phyloP scores from a whole-genome alignment of 2,888 invertebrate genomes.

The Sycophila texana region DNA sequence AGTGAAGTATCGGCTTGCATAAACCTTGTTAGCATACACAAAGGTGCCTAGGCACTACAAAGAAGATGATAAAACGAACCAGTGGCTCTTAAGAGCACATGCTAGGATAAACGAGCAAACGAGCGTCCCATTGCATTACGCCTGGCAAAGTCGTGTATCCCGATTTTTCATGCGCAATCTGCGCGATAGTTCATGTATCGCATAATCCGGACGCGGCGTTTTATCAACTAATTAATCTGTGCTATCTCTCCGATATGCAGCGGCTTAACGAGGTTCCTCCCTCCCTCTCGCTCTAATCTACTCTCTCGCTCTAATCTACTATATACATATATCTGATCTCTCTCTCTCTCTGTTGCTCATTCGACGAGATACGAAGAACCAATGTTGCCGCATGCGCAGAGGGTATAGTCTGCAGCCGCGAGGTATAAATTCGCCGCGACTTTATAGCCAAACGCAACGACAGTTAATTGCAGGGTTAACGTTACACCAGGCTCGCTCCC shows the following conservation, averaged over 20 bases:
- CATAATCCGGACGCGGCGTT: conserved; percentile 44
- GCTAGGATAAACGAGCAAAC: conserved; percentile 6
- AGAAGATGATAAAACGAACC: not conserved
- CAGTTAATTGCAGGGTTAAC: conserved; percentile 54
- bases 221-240: conserved; percentile 57
- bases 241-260: conserved; percentile 48
- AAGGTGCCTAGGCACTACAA: not conserved
- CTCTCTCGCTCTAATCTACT: too few relatives aligned
- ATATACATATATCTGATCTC: too few relatives aligned
- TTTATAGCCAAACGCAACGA: conserved; percentile 55
- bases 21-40: too few relatives aligned
- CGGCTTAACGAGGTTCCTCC: conserved; percentile 50
- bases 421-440: conserved; percentile 54
- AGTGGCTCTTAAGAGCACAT: not conserved
- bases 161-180: conserved; percentile 26
- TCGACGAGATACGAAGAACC: conserved; percentile 6
- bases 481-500: conserved; percentile 36
- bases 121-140: conserved; percentile 23
- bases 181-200: conserved; percentile 47
- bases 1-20: too few relatives aligned
- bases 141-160: not conserved
- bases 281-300: not conserved
- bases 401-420: conserved; percentile 10
- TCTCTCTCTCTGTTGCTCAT: conserved; percentile 4
- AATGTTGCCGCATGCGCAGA: conserved; percentile 19